Conservation (phyloP, 2,797 vertebrate species). For the Poeciliopsis turneri region DNA sequence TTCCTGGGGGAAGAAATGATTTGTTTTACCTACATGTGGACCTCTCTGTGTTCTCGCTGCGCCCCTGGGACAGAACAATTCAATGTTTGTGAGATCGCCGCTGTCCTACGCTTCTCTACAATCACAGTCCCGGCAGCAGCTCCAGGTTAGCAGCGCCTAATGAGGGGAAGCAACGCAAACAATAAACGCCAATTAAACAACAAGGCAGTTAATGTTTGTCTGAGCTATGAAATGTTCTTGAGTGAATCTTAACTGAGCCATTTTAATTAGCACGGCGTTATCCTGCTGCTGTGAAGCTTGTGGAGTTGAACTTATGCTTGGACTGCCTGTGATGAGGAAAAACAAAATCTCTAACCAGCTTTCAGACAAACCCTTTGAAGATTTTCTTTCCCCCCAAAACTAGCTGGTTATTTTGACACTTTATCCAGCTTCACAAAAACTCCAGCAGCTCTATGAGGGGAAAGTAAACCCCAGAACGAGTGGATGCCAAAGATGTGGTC, state of each 20-base stretch:
- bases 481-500: neutral
- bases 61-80: constrained; percentile 15
- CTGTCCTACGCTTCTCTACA: neutral
- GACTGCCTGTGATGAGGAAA: neutral
- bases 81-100: neutral
- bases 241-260: constrained; percentile 9
- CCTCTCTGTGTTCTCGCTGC: neutral
- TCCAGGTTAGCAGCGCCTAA: constrained; percentile 20
- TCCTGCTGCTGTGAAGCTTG: constrained; percentile 5
- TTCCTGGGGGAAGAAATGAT: constrained; percentile 21
- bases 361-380: neutral
- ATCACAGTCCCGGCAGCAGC: neutral
- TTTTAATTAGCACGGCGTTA: constrained; percentile 27
- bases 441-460: neutral
- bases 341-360: neutral
- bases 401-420: neutral
- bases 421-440: neutral
- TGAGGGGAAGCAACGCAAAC: constrained; percentile 30
- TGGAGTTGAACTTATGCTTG: neutral
- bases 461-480: neutral
- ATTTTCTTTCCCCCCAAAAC: neutral
- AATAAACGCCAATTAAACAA: constrained; percentile 33
- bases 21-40: constrained; percentile 17
- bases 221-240: neutral
- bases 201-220: constrained; percentile 13